Conservation (phyloP, 1,140 invertebrate genomes). For the Apis florea region DNA sequence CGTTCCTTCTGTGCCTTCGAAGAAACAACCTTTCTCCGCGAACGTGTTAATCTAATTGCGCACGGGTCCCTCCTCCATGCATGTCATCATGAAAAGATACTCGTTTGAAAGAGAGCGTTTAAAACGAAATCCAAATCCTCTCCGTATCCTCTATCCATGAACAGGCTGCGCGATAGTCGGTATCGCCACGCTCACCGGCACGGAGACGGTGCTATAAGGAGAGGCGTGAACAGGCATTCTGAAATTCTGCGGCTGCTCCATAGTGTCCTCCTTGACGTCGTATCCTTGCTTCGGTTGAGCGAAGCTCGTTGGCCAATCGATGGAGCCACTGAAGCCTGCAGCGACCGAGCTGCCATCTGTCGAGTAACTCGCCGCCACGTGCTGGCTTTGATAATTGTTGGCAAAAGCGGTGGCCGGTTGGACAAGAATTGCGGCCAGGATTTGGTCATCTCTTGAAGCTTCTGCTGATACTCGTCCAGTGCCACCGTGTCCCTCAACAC, state of each 20-base stretch:
- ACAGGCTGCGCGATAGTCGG: neutral
- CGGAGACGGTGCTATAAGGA: slow-evolving; percentile 25
- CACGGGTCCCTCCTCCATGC: slow-evolving; percentile 18
- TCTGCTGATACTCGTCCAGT: slow-evolving; percentile 71
- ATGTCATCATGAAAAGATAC: slow-evolving; percentile 3
- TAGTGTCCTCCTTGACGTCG: slow-evolving; percentile 63
- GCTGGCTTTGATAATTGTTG: slow-evolving; percentile 13
- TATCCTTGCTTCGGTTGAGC: slow-evolving; percentile 65
- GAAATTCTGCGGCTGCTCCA: slow-evolving; percentile 61
- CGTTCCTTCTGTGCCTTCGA: no score
- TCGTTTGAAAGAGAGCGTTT: neutral
- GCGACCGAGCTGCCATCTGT: neutral
- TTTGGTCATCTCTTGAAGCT: slow-evolving; percentile 71
- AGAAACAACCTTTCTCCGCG: neutral
- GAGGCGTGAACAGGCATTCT: slow-evolving; percentile 52
- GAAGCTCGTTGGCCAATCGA: slow-evolving; percentile 35
- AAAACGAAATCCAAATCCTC: no score
- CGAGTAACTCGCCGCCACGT: neutral
- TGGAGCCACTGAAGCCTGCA: neutral
- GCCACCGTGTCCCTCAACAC: slow-evolving; percentile 69
- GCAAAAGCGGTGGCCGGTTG: neutral
- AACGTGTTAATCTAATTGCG: slow-evolving; percentile 6
- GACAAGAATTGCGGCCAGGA: slow-evolving; percentile 63
- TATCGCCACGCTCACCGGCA: neutral
- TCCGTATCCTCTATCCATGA: slow-evolving; percentile 18